Conservation (phyloP, 2,797 vertebrate species). For the Benthosema pterotum region DNA sequence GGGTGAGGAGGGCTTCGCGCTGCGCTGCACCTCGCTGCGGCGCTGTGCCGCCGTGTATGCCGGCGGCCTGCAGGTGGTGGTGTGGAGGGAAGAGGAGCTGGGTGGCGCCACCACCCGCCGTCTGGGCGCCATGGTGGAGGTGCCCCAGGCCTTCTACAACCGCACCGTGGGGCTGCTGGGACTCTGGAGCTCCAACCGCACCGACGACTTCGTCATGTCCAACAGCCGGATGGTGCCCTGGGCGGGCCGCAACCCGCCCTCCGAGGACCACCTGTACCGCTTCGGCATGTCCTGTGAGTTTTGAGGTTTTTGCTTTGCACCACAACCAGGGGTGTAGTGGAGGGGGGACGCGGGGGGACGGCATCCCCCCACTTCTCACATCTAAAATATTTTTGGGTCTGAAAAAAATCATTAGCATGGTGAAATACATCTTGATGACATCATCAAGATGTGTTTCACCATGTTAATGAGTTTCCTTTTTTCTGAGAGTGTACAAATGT, state of each 20-base stretch:
- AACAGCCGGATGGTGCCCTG: constrained; percentile 66
- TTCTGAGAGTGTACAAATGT: too few relatives aligned
- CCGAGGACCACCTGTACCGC: constrained; percentile 68
- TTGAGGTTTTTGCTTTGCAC: too few relatives aligned
- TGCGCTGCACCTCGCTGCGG: constrained; percentile 68
- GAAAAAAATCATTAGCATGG: too few relatives aligned
- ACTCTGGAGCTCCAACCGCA: constrained; percentile 77
- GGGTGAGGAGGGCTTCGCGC: constrained; percentile 64
- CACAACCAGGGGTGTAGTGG: too few relatives aligned
- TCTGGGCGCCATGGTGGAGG: constrained; percentile 72
- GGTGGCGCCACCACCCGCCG: constrained; percentile 56
- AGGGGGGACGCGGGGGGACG: too few relatives aligned
- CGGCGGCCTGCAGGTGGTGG: constrained; percentile 76
- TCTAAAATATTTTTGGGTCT: too few relatives aligned
- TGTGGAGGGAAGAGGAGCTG: constrained; percentile 52
- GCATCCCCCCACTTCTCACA: too few relatives aligned
- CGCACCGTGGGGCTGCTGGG: constrained; percentile 85
- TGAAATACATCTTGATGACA: too few relatives aligned
- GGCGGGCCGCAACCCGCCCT: constrained; percentile 55
- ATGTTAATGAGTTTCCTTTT: too few relatives aligned
- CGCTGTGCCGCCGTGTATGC: constrained; percentile 74
- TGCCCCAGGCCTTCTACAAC: constrained; percentile 81
- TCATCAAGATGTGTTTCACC: too few relatives aligned
- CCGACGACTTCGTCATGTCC: constrained; percentile 82
- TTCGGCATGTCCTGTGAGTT: constrained; percentile 85